Base-by-base conservation (phyloP, 1,140 invertebrate genomes). In the Drosophila aff. region DNA sequence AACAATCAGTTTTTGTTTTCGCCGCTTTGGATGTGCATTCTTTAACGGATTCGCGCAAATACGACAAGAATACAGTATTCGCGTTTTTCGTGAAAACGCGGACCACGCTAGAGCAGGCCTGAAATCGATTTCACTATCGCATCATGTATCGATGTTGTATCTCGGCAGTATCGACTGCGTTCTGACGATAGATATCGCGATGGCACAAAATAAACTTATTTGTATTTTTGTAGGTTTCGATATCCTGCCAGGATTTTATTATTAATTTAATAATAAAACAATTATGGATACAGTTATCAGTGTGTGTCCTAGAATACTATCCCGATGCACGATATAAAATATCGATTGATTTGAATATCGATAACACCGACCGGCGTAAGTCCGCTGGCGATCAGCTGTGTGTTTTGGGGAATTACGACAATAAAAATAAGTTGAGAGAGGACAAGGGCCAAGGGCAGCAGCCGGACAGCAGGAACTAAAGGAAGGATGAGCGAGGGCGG, bases 401-500 rank as follows among this genome's bases (percentile, higher is more conserved):
- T 28, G 62, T 11, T 36, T 66, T 52, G 36, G 33, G 47, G 43
- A 44, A 61, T 84, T 86, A 85, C 82, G 79, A 69, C 65, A 86
- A 85, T 72, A 59, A 44, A 41, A 47, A 47, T 33, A 53, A 43
- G n/a, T 28, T 15, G 10, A 15, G 47, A 28, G 1, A 23, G 15
- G 18, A 16, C 31, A 53, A 18, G n/a, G n/a, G 10, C 8, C 46
- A 49, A 49, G 23, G 21, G 8, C 28, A 31, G 15, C 44, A 23
- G 18, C 58, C 36, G 16, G 10, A 15, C 13, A 43, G 26, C 13
- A 44, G 26, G 13, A 47, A 18, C 21, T 26, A 33, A 31, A 8
- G 44, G 21, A 53, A 72, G 33, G 50, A 90, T 91, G 86, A 82
- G 50, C 58, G 82, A 82, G 72, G 63, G 65, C 57, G 68, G 65